Percentiles rank a stretch among this genome's conserved stretches.
phyloP scores from a whole-genome alignment of 2,888 invertebrate species.

The Frankliniella fusca region DNA sequence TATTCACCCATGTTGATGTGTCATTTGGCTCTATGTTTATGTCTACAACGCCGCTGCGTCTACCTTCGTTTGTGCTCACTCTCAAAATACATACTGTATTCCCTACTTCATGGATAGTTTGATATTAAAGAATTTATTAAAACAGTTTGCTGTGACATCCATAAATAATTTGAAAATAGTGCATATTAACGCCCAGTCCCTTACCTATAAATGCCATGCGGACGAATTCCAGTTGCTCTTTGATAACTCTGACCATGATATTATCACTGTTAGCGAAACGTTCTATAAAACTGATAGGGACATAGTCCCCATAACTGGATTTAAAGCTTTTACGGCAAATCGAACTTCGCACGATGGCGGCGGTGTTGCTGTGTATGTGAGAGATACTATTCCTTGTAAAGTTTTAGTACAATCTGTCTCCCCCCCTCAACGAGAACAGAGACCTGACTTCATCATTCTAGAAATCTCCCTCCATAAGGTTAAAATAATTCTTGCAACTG shows the following conservation, averaged over 20 bases:
- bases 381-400: no score
- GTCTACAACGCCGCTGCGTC: no score
- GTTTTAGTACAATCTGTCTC: no score
- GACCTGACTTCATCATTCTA: no score
- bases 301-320: background rate
- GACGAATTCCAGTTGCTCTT: background rate
- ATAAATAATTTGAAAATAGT: background rate
- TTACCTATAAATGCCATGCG: background rate
- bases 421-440: no score
- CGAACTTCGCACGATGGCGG: background rate
- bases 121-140: background rate
- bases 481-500: no score
- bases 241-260: background rate
- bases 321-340: background rate
- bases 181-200: background rate
- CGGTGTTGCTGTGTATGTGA: no score
- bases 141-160: background rate
- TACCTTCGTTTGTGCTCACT: no score
- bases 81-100: no score
- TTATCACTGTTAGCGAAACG: background rate
- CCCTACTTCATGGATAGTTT: no score
- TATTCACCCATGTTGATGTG: background rate
- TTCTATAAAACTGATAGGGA: background rate
- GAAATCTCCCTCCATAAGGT: no score
- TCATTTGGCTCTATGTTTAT: background rate